Evolutionary conservation across 1,140 invertebrate genomes (phyloP).

Genomic region (Cardiocondyla obscurior): DNA sequence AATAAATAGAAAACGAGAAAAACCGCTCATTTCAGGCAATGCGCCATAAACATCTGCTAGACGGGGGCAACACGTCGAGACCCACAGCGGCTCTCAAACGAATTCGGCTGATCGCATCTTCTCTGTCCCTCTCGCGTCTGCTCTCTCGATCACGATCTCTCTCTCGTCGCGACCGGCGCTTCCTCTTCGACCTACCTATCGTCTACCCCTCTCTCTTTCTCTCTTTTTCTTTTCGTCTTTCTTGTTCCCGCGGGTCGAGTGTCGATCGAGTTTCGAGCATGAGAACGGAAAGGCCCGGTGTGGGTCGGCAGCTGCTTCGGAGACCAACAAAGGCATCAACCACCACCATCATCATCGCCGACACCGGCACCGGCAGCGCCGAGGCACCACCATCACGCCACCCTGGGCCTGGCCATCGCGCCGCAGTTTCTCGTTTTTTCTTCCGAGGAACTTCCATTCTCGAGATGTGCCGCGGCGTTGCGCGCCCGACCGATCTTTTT

Average conservation of each 20-base stretch:
- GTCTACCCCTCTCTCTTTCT: slow-evolving; percentile 28
- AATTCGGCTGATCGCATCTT: slow-evolving; percentile 19
- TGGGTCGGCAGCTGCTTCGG: slow-evolving; percentile 77
- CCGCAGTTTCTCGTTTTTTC: slow-evolving; percentile 53
- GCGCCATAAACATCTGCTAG: slow-evolving; percentile 82
- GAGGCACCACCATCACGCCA: slow-evolving; percentile 11
- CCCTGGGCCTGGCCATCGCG: slow-evolving; percentile 23
- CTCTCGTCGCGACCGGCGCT: slow-evolving; percentile 40
- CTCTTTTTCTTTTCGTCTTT: slow-evolving; percentile 35
- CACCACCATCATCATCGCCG: slow-evolving; percentile 57
- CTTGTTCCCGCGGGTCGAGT: slow-evolving; percentile 67
- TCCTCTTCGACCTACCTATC: slow-evolving; percentile 42
- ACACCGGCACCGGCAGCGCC: not conserved
- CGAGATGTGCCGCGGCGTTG: not conserved
- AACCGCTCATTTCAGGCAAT: slow-evolving; percentile 77
- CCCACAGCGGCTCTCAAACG: slow-evolving; percentile 55
- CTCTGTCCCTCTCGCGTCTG: not conserved
- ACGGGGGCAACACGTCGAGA: slow-evolving; percentile 67
- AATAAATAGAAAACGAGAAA: slow-evolving; percentile 78
- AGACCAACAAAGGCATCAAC: slow-evolving; percentile 78
- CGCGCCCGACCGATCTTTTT: slow-evolving; percentile 34
- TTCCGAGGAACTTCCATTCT: slow-evolving; percentile 38
- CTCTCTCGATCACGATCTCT: slow-evolving; percentile 37
- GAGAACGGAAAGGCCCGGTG: slow-evolving; percentile 81
- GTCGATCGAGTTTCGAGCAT: slow-evolving; percentile 80